Percentiles rank a stretch among this genome's conserved stretches.
phyloP scores from a whole-genome alignment of 2,113 vertebrate genomes.

The Eurystomus gularis region DNA sequence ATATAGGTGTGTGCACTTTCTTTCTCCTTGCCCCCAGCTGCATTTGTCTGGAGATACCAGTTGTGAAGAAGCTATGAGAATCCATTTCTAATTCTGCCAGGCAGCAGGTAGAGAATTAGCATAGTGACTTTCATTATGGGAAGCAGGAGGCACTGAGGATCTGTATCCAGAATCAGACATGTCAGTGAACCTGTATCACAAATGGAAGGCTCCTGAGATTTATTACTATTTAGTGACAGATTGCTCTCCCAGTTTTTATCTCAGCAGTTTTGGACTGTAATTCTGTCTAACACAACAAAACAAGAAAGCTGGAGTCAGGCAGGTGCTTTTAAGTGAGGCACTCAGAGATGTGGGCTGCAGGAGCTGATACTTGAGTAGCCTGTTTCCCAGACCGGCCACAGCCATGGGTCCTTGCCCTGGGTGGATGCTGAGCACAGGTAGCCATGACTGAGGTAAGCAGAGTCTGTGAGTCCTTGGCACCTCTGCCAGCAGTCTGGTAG shows the following conservation, averaged over 20 bases:
- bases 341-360: not conserved
- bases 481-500: not conserved
- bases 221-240: not conserved
- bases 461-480: not conserved
- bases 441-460: not conserved
- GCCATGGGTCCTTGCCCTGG: not conserved
- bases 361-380: not conserved
- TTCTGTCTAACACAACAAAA: not conserved
- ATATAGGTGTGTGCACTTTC: not conserved
- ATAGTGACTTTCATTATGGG: not conserved
- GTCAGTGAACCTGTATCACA: not conserved
- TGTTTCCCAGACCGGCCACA: accelerated
- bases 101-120: constrained; percentile 10
- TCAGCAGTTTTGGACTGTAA: not conserved
- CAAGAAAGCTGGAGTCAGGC: not conserved
- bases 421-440: not conserved
- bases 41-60: not conserved
- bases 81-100: not conserved
- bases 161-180: not conserved
- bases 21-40: not conserved
- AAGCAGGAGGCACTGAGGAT: not conserved
- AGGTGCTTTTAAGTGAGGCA: not conserved
- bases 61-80: not conserved
- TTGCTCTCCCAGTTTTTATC: not conserved
- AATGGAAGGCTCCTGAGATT: not conserved